Evolutionary conservation across 2,797 vertebrate genomes (phyloP).

Genomic region (Darevskia mixta): DNA sequence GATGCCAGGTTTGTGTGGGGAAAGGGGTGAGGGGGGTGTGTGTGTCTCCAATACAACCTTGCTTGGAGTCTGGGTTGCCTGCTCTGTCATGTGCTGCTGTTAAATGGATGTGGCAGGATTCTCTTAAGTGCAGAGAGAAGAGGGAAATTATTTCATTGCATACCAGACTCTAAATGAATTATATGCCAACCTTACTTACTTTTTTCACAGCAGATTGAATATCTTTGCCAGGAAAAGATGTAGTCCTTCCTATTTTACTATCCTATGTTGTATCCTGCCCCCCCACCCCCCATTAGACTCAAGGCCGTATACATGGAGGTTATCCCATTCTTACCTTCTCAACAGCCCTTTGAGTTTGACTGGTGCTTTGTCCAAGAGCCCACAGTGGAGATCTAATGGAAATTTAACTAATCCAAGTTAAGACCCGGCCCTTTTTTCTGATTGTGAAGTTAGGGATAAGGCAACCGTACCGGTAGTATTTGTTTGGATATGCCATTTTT

Average conservation of each 20-base stretch:
- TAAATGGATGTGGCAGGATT: not conserved
- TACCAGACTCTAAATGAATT: slow-evolving; percentile 44
- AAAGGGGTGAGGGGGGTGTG: not conserved
- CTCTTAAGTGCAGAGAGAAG: not conserved
- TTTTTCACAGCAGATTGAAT: slow-evolving; percentile 39
- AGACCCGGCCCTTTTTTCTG: slow-evolving; percentile 1
- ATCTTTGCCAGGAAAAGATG: not conserved
- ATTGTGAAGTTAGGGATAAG: not conserved
- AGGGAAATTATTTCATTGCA: slow-evolving; percentile 22
- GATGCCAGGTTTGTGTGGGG: slow-evolving; percentile 41
- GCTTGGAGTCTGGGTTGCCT: not conserved
- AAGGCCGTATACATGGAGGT: not conserved
- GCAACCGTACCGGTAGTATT: not conserved
- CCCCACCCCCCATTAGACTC: no score
- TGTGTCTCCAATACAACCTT: not conserved
- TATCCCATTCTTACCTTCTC: not conserved
- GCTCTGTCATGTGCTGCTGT: slow-evolving; percentile 31
- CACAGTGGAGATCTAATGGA: slow-evolving; percentile 13
- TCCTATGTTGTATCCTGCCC: not conserved
- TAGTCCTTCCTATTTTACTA: slow-evolving; percentile 21
- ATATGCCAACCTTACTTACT: slow-evolving; percentile 48
- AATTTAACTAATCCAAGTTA: slow-evolving; percentile 49
- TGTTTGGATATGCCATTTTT: not conserved
- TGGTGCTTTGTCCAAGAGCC: not conserved
- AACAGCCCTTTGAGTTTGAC: not conserved